phyloP scores from a whole-genome alignment of 2,113 vertebrate genomes.

The Sakesphorus luctuosus region DNA sequence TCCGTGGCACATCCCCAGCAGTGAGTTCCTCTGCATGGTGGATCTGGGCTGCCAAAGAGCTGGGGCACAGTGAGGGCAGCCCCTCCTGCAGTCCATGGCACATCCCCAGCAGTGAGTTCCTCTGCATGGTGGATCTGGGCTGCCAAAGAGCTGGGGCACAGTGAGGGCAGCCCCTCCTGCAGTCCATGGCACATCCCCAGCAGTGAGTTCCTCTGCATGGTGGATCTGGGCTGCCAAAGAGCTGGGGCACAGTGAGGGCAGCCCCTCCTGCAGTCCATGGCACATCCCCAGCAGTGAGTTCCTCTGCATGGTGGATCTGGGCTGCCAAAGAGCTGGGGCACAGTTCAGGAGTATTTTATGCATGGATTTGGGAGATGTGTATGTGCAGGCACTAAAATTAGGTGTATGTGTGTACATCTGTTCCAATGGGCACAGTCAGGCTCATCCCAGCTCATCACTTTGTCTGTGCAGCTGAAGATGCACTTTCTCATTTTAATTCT shows the following conservation, averaged over 20 bases:
- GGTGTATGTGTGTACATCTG: accelerated
- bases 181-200: too few species aligned
- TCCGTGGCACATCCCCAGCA: too few species aligned
- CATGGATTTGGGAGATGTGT: background rate
- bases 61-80: background rate
- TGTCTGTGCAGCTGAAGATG: background rate
- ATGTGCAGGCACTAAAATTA: accelerated
- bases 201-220: too few species aligned
- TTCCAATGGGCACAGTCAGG: background rate
- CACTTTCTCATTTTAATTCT: background rate
- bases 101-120: background rate
- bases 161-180: too few species aligned
- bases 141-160: background rate
- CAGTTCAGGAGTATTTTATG: background rate
- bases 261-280: too few species aligned
- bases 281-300: too few species aligned
- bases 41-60: background rate
- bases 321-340: background rate
- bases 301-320: too few species aligned
- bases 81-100: too few species aligned
- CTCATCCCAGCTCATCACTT: background rate
- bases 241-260: background rate
- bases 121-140: background rate
- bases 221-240: background rate
- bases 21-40: background rate